Conservation (phyloP, 2,797 vertebrate genomes). For the Mallotus villosus region DNA sequence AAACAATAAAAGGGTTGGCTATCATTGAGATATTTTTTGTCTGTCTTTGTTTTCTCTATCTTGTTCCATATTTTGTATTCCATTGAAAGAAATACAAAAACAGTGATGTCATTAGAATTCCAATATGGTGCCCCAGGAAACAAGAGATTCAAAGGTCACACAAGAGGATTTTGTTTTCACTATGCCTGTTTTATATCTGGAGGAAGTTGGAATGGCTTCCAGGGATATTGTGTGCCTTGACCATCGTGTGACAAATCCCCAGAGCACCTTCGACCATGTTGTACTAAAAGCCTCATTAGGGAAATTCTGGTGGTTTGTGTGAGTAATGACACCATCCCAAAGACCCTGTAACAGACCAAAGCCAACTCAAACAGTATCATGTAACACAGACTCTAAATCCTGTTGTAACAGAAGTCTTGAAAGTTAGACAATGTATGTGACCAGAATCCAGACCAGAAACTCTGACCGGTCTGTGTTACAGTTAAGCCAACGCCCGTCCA, state of each 20-base stretch:
- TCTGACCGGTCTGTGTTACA: not conserved
- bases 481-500: not conserved
- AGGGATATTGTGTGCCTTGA: too few relatives aligned
- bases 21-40: too few relatives aligned
- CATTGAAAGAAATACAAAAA: not conserved
- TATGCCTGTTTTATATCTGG: not conserved
- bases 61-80: not conserved
- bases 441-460: not conserved
- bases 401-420: not conserved
- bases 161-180: constrained; percentile 1
- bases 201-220: not conserved
- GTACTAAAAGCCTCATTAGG: constrained; percentile 2
- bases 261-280: not conserved
- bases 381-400: not conserved
- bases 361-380: not conserved
- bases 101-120: constrained; percentile 8
- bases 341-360: not conserved
- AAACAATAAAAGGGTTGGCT: too few relatives aligned
- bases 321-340: not conserved
- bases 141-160: constrained; percentile 1
- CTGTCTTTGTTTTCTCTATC: not conserved
- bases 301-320: not conserved
- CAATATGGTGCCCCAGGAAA: not conserved
- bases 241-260: not conserved
- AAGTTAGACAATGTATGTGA: not conserved